phyloP scores from a whole-genome alignment of 1,140 invertebrate genomes.

The Plectrocnemia conspersa region DNA sequence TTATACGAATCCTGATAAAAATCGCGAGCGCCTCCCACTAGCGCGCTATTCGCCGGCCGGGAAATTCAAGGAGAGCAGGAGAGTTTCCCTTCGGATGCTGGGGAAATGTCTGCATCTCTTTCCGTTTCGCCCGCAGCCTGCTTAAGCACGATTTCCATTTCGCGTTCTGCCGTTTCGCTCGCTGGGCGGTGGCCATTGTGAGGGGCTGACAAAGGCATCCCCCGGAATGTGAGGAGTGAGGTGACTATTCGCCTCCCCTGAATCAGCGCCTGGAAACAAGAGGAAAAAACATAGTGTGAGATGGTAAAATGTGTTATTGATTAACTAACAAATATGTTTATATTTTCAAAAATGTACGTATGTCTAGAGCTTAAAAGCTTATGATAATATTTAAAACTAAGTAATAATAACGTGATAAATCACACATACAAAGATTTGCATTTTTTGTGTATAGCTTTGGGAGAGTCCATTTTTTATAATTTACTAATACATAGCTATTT shows the following conservation, averaged over 20 bases:
- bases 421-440: too few relatives aligned
- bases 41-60: conserved; percentile 7
- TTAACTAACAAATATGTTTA: too few relatives aligned
- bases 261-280: not conserved
- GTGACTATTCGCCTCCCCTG: not conserved
- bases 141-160: conserved; percentile 30
- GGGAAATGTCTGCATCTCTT: conserved; percentile 19
- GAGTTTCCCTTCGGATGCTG: conserved; percentile 15
- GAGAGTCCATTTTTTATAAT: too few relatives aligned
- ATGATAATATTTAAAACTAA: too few relatives aligned
- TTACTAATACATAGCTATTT: too few relatives aligned
- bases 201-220: conserved; percentile 21
- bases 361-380: too few relatives aligned
- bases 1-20: conserved; percentile 25
- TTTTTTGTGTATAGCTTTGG: too few relatives aligned
- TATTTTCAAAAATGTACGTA: too few relatives aligned
- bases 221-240: conserved; percentile 6
- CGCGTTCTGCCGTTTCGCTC: conserved; percentile 24
- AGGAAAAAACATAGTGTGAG: too few relatives aligned
- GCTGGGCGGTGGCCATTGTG: conserved; percentile 21
- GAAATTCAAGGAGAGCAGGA: conserved; percentile 17
- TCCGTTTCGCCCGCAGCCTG: conserved; percentile 19
- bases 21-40: conserved; percentile 6
- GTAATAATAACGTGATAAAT: too few relatives aligned
- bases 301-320: too few relatives aligned